phyloP scores from a whole-genome alignment of 2,888 invertebrate species.

The Ischnura elegans region DNA sequence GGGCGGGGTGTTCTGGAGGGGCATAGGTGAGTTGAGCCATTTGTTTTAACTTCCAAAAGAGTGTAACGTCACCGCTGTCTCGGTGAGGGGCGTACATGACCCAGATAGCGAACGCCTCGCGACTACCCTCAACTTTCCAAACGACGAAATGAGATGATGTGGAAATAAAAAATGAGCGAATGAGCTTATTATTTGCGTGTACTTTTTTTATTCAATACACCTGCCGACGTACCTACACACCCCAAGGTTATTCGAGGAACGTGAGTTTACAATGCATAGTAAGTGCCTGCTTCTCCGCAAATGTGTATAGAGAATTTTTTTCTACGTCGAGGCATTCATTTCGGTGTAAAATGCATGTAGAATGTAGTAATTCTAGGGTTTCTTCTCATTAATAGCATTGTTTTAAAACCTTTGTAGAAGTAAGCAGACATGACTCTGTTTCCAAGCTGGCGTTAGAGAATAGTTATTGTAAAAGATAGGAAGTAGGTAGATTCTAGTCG shows the following conservation, averaged over 20 bases:
- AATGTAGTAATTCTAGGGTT: too few relatives aligned
- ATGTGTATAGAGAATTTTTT: too few relatives aligned
- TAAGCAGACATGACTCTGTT: too few relatives aligned
- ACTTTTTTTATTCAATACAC: not conserved
- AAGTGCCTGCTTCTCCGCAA: too few relatives aligned
- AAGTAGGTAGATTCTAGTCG: too few relatives aligned
- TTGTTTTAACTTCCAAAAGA: constrained; percentile 46
- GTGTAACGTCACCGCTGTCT: not conserved
- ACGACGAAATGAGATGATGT: not conserved
- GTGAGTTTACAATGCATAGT: not conserved
- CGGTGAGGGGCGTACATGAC: not conserved
- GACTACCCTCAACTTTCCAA: not conserved
- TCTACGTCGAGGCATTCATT: too few relatives aligned
- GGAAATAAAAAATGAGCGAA: not conserved
- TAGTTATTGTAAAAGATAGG: too few relatives aligned
- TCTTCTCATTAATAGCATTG: too few relatives aligned
- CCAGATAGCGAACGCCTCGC: not conserved
- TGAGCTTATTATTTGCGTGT: not conserved
- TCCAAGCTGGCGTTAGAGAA: too few relatives aligned
- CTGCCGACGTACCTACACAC: not conserved
- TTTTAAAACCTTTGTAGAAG: too few relatives aligned
- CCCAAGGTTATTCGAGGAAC: not conserved
- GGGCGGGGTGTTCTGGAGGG: not conserved
- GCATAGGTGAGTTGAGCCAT: constrained; percentile 46
- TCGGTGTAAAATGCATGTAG: too few relatives aligned